Percentiles rank a stretch among this genome's conserved stretches.
Evolutionary conservation across 2,113 vertebrate species (phyloP).

Genomic region (Charadrius vociferus): DNA sequence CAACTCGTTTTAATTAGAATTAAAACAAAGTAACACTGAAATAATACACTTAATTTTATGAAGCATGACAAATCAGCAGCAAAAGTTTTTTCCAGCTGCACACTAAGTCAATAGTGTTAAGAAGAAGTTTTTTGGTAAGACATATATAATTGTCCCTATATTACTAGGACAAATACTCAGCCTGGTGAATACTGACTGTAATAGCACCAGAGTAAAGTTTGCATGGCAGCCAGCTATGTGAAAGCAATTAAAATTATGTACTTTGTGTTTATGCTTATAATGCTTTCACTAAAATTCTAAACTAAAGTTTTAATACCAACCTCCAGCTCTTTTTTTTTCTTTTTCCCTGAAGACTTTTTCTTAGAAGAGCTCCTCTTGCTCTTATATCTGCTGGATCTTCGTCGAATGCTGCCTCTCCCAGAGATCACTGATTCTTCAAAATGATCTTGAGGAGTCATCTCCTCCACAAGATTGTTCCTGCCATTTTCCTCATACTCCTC

Average conservation of each 20-base stretch:
- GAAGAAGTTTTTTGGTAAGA: neutral
- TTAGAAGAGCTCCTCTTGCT: slow-evolving; percentile 19
- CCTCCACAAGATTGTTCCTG: neutral
- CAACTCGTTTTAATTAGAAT: no score
- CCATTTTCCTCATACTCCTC: slow-evolving; percentile 21
- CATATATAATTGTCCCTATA: fast-evolving
- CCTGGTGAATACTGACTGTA: neutral
- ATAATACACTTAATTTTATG: no score
- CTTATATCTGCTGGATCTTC: slow-evolving; percentile 25
- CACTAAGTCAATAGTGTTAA: neutral
- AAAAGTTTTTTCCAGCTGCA: neutral
- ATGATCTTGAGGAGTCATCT: neutral
- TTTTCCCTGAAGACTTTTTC: slow-evolving; percentile 34
- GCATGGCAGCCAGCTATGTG: neutral
- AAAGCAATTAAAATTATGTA: neutral
- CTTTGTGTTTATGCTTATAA: neutral
- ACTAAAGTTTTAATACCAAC: slow-evolving; percentile 24
- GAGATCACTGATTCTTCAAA: neutral
- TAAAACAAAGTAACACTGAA: no score
- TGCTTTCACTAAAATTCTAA: neutral
- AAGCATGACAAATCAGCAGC: neutral
- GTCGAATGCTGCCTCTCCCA: neutral
- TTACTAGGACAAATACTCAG: neutral
- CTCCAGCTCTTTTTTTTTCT: slow-evolving; percentile 5
- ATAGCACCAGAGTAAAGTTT: neutral